These are phyloP conservation scores for Leptobrachium leishanense DNA, from an alignment of 2,113 vertebrate genomes.

Conservation along the genomic window DNA sequence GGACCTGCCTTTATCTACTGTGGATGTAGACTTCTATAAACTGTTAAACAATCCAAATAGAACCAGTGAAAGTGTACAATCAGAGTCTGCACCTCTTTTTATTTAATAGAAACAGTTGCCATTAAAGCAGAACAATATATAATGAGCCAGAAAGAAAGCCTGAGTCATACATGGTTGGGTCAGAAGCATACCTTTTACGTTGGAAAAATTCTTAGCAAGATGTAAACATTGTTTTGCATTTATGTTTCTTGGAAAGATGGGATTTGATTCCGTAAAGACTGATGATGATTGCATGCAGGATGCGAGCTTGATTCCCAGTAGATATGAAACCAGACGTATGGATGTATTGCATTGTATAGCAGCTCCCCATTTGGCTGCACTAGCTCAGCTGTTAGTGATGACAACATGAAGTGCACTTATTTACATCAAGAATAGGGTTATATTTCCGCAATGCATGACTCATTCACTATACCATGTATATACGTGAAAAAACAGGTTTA, in stretches of 20 bases:
- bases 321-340: not conserved
- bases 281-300: not conserved
- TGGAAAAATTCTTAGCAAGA: not conserved
- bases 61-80: too few species aligned
- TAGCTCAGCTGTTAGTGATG: not conserved
- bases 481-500: too few species aligned
- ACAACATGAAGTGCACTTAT: not conserved
- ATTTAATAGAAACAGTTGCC: too few species aligned
- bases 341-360: not conserved
- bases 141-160: not conserved
- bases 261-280: not conserved
- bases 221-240: not conserved
- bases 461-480: too few species aligned
- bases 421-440: not conserved
- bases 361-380: not conserved
- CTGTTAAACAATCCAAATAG: too few species aligned
- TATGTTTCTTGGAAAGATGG: not conserved
- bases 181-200: not conserved
- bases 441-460: too few species aligned
- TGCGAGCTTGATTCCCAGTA: not conserved
- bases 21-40: too few species aligned
- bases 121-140: too few species aligned
- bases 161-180: not conserved
- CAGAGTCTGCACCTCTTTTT: too few species aligned
- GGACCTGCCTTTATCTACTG: too few species aligned